Conservation (phyloP, 2,888 invertebrate species). For the Zaprionus bogoriensis region DNA sequence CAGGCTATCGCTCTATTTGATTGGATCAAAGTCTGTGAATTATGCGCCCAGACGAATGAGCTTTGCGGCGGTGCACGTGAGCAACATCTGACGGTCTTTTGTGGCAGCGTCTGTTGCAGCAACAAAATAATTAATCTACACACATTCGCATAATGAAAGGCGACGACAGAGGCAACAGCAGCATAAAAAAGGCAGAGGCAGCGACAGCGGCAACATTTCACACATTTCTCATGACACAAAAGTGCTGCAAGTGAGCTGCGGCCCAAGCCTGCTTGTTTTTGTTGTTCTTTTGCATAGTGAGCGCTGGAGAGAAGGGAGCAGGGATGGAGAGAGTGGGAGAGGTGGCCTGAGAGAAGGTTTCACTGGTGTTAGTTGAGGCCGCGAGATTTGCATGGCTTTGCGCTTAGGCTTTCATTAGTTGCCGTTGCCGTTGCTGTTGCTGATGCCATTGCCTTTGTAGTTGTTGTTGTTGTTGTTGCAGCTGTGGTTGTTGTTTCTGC, state of each 20-base stretch:
- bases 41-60: background rate
- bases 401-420: constrained; percentile 57
- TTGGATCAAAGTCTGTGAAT: constrained; percentile 7
- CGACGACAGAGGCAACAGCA: constrained; percentile 51
- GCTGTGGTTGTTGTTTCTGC: constrained; percentile 3
- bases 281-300: constrained; percentile 57
- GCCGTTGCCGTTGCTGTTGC: background rate
- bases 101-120: constrained; percentile 44
- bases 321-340: too few relatives aligned
- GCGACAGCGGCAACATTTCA: constrained; percentile 61
- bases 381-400: constrained; percentile 49
- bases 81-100: constrained; percentile 35
- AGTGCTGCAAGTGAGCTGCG: constrained; percentile 25
- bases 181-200: constrained; percentile 23
- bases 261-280: too few relatives aligned
- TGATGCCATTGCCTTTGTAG: background rate
- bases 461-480: constrained; percentile 1
- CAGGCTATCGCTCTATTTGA: background rate
- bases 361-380: constrained; percentile 28
- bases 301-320: background rate
- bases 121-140: constrained; percentile 74
- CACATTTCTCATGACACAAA: constrained; percentile 67
- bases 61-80: background rate
- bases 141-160: constrained; percentile 75
- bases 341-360: constrained; percentile 6